Percentiles rank a stretch among this genome's conserved stretches.
These are phyloP conservation scores for Endomychus coccineus DNA, from an alignment of 2,888 invertebrate genomes.

Conservation along the genomic window DNA sequence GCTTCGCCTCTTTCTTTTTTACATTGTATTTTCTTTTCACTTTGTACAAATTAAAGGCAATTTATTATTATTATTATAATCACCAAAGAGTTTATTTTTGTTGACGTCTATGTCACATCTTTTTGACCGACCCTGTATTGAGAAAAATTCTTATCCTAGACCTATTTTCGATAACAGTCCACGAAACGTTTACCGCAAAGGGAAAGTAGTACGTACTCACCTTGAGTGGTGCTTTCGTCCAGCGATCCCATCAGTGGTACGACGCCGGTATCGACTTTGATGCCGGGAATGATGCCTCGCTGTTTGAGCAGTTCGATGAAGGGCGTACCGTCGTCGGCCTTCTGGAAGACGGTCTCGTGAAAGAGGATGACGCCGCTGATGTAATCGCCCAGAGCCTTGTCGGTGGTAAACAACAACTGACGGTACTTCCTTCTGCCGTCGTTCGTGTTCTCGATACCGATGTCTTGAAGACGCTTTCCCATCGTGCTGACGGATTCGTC, in stretches of 20 bases:
- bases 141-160: too few species aligned
- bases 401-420: constrained; percentile 82
- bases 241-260: constrained; percentile 90
- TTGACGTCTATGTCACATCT: too few species aligned
- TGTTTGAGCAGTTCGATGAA: constrained; percentile 79
- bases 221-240: constrained; percentile 96
- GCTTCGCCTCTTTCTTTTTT: too few species aligned
- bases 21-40: too few species aligned
- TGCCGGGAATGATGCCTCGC: constrained; percentile 89
- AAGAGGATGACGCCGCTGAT: constrained; percentile 97
- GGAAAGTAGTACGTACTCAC: constrained; percentile 10
- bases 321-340: constrained; percentile 77
- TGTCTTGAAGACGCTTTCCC: constrained; percentile 81
- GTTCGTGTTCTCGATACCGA: constrained; percentile 87
- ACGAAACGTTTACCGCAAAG: too few species aligned
- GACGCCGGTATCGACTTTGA: constrained; percentile 96
- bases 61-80: too few species aligned
- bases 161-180: too few species aligned
- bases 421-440: constrained; percentile 65
- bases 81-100: too few species aligned
- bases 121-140: too few species aligned
- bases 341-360: constrained; percentile 98
- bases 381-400: constrained; percentile 55
- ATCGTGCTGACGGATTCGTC: constrained; percentile 94
- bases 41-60: too few species aligned